Percentiles rank a stretch among this genome's conserved stretches.
Evolutionary conservation across 2,113 vertebrate species (phyloP).

Genomic region (Pongo pygmaeus): DNA sequence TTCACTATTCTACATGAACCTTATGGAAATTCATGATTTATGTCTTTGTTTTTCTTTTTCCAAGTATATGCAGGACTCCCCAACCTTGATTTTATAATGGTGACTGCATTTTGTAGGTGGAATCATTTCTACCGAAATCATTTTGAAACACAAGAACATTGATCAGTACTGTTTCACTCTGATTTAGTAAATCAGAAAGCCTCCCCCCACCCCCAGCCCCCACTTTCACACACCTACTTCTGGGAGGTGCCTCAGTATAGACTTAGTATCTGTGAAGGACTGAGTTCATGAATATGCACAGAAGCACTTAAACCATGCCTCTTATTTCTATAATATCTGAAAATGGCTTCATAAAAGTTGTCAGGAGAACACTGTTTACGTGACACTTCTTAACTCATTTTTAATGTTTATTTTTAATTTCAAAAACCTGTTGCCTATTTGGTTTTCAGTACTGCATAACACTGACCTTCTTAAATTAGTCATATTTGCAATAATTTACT

Average conservation of each 20-base stretch:
- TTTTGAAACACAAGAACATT: conserved; percentile 55
- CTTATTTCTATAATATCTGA: conserved; percentile 44
- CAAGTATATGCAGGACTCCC: conserved; percentile 16
- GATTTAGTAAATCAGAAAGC: conserved; percentile 58
- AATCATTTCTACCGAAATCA: conserved; percentile 13
- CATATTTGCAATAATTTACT: conserved; percentile 45
- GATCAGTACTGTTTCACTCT: conserved; percentile 36
- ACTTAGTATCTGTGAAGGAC: conserved; percentile 62
- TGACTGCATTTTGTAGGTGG: conserved; percentile 36
- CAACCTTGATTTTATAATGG: background rate
- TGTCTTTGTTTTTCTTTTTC: conserved; percentile 11
- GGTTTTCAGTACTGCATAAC: conserved; percentile 41
- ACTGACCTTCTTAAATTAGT: conserved; percentile 30
- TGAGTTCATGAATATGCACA: conserved; percentile 61
- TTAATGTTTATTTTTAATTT: conserved; percentile 44
- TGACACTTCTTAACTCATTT: conserved; percentile 55
- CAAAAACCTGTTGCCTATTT: conserved; percentile 34
- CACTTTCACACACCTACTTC: background rate
- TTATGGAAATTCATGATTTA: conserved; percentile 39
- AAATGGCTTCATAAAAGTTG: conserved; percentile 63
- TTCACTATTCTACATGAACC: background rate
- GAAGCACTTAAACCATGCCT: conserved; percentile 67
- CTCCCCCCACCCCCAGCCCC: background rate
- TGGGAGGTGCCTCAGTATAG: conserved; percentile 61
- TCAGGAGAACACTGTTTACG: conserved; percentile 30